phyloP scores from a whole-genome alignment of 2,797 vertebrate species.

The Rhadinocentrus ornatus region DNA sequence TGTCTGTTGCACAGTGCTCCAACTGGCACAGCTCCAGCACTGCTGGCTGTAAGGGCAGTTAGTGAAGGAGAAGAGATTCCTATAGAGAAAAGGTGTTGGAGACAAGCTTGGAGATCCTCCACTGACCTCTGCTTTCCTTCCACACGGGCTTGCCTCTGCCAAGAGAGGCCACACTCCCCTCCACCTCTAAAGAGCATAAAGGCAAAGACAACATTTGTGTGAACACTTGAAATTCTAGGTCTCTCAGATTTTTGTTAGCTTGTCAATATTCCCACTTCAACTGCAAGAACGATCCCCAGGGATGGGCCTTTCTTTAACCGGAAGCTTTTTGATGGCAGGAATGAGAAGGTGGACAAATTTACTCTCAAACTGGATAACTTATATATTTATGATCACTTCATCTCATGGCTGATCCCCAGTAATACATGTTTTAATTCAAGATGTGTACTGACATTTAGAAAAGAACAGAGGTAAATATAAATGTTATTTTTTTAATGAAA shows the following conservation, averaged over 20 bases:
- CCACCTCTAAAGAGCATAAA: constrained; percentile 80
- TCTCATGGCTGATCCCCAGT: too few relatives aligned
- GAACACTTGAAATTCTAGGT: not conserved
- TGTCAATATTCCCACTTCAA: not conserved
- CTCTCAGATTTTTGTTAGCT: not conserved
- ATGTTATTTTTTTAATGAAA: too few relatives aligned
- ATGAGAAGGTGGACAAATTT: too few relatives aligned
- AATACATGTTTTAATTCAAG: not conserved
- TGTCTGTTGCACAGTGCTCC: constrained; percentile 90
- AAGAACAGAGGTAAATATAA: not conserved
- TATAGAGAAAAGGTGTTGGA: constrained; percentile 83
- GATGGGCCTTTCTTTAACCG: not conserved
- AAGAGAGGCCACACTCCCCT: constrained; percentile 90
- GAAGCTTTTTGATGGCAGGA: too few relatives aligned
- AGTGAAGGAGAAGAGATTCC: constrained; percentile 87
- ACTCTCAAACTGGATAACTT: too few relatives aligned
- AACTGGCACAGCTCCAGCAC: constrained; percentile 92
- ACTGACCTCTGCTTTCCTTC: constrained; percentile 88
- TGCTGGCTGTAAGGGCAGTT: constrained; percentile 87
- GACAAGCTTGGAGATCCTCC: constrained; percentile 90
- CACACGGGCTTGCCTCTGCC: constrained; percentile 88
- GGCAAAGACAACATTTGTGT: constrained; percentile 14
- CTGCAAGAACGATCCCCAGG: not conserved
- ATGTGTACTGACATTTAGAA: not conserved
- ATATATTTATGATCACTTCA: too few relatives aligned